Percentiles rank a stretch among this genome's conserved stretches.
Evolutionary conservation across 2,797 vertebrate genomes (phyloP).

Genomic region (Takifugu ocellatus): DNA sequence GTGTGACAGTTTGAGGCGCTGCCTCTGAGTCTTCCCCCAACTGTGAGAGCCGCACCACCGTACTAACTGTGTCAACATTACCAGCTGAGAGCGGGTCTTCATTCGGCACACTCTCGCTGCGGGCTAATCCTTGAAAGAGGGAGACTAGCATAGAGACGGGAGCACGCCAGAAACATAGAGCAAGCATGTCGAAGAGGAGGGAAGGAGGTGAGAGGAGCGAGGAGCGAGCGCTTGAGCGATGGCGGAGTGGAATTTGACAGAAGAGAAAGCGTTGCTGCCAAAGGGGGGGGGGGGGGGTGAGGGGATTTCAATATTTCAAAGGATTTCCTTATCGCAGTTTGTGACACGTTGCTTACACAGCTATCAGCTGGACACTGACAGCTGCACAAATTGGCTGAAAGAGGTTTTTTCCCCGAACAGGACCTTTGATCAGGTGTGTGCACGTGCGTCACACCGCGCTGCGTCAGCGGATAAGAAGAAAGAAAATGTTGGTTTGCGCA

Average conservation of each 20-base stretch:
- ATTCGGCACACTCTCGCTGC: slow-evolving; percentile 53
- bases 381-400: slow-evolving; percentile 78
- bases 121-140: slow-evolving; percentile 59
- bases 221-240: slow-evolving; percentile 39
- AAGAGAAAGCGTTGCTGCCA: slow-evolving; percentile 19
- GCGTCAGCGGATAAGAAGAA: slow-evolving; percentile 28
- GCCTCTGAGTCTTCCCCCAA: slow-evolving; percentile 53
- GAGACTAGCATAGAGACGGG: slow-evolving; percentile 17
- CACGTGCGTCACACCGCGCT: slow-evolving; percentile 11
- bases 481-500: slow-evolving; percentile 26
- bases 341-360: slow-evolving; percentile 73
- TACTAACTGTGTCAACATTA: slow-evolving; percentile 67
- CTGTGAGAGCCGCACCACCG: slow-evolving; percentile 61
- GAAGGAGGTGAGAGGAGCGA: slow-evolving; percentile 51
- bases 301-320: slow-evolving; percentile 73
- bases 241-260: slow-evolving; percentile 45
- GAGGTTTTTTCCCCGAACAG: slow-evolving; percentile 62
- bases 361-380: slow-evolving; percentile 70
- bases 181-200: slow-evolving; percentile 27
- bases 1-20: slow-evolving; percentile 61
- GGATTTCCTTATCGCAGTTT: slow-evolving; percentile 72
- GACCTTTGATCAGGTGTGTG: slow-evolving; percentile 65
- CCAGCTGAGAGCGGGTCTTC: slow-evolving; percentile 69
- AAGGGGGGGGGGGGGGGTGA: slow-evolving; percentile 15
- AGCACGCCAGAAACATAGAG: slow-evolving; percentile 18